Evolutionary conservation across 2,888 invertebrate genomes (phyloP).

Genomic region (Hypercompe scribonia): DNA sequence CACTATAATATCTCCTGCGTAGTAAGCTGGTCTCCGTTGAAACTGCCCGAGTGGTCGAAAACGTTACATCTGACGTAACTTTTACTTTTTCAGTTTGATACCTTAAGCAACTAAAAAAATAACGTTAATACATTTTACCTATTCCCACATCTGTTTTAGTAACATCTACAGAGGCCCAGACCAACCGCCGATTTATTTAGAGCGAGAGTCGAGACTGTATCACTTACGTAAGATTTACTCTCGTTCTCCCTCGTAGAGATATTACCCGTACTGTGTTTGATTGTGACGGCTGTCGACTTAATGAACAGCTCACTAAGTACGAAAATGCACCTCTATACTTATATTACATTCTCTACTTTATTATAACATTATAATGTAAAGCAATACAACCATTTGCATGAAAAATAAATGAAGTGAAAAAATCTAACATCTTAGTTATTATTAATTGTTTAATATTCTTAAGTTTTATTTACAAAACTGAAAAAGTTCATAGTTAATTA

Average conservation of each 20-base stretch:
- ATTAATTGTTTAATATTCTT: too few relatives aligned
- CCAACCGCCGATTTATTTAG: slow-evolving; percentile 75
- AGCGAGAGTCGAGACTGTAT: slow-evolving; percentile 68
- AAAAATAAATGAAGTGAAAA: too few relatives aligned
- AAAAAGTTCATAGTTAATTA: too few relatives aligned
- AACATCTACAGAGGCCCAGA: slow-evolving; percentile 42
- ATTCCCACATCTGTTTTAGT: slow-evolving; percentile 39
- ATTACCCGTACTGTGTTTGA: slow-evolving; percentile 56
- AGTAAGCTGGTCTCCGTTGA: too few relatives aligned
- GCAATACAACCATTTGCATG: too few relatives aligned
- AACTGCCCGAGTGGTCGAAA: too few relatives aligned
- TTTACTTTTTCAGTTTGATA: too few relatives aligned
- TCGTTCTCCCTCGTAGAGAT: slow-evolving; percentile 57
- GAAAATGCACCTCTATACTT: not conserved
- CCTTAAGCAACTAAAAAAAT: too few relatives aligned
- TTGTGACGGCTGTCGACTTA: slow-evolving; percentile 41
- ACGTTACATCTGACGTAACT: too few relatives aligned
- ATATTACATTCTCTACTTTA: not conserved
- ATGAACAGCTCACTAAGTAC: slow-evolving; percentile 29
- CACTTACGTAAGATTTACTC: slow-evolving; percentile 74
- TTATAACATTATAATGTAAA: not conserved
- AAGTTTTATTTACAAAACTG: too few relatives aligned
- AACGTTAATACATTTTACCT: slow-evolving; percentile 23
- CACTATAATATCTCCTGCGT: too few relatives aligned
- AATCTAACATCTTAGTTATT: too few relatives aligned